phyloP scores from a whole-genome alignment of 2,113 vertebrate species.

The Tragelaphus strepsiceros region DNA sequence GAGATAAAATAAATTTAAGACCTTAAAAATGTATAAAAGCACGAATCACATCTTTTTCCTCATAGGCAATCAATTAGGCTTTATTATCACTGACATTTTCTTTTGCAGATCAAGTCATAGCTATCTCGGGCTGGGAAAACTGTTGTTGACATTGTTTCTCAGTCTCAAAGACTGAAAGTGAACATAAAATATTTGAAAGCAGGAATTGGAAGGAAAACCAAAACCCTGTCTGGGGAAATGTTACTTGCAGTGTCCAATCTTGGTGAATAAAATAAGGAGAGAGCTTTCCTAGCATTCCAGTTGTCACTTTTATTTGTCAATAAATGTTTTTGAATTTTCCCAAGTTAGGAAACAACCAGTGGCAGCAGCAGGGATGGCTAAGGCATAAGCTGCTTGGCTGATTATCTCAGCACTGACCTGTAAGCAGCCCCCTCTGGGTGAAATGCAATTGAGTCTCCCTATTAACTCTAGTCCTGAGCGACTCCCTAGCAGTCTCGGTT shows the following conservation, averaged over 20 bases:
- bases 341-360: background rate
- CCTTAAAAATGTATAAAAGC: background rate
- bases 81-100: conserved; percentile 5
- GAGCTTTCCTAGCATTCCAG: conserved; percentile 29
- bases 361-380: background rate
- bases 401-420: conserved; percentile 60
- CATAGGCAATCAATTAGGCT: background rate
- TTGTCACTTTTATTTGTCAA: conserved; percentile 50
- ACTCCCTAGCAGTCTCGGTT: conserved; percentile 51
- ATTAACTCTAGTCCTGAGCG: conserved; percentile 34
- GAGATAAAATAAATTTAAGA: background rate
- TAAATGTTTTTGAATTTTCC: conserved; percentile 39
- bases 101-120: background rate
- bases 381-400: background rate
- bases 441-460: conserved; percentile 56
- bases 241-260: conserved; percentile 50
- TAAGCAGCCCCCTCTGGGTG: conserved; percentile 41
- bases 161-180: conserved; percentile 1
- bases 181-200: conserved; percentile 20
- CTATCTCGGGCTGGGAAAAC: background rate
- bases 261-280: conserved; percentile 39
- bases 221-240: background rate
- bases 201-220: conserved; percentile 39
- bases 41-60: background rate
- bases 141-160: conserved; percentile 34